Percentiles rank a stretch among this genome's conserved stretches.
phyloP scores from a whole-genome alignment of 2,113 vertebrate species.

The Pollimyrus isidori region DNA sequence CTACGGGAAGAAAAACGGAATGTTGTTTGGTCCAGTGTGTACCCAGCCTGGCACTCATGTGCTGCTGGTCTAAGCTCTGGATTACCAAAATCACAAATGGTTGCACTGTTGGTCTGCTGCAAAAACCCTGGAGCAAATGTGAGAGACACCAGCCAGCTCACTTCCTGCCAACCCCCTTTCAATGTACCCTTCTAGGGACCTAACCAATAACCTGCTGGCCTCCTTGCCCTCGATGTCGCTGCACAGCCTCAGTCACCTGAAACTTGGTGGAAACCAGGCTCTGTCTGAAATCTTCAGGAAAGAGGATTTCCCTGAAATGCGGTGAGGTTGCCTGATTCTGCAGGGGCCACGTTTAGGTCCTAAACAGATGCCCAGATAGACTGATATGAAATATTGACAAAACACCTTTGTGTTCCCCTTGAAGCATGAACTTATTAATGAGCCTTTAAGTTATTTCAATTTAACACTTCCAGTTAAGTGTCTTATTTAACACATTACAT shows the following conservation, averaged over 20 bases:
- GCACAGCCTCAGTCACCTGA: conserved; percentile 77
- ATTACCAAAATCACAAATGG: background rate
- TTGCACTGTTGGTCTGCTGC: background rate
- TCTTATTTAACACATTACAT: background rate
- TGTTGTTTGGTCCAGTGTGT: background rate
- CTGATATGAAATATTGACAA: background rate
- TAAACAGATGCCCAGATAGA: background rate
- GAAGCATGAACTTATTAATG: background rate
- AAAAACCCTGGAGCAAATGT: background rate
- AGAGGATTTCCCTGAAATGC: conserved; percentile 81
- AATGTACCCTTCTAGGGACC: conserved; percentile 60
- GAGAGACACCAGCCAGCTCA: background rate
- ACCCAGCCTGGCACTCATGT: background rate
- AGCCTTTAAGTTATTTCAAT: background rate
- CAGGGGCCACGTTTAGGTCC: background rate
- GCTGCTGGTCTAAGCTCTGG: background rate
- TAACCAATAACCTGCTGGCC: conserved; percentile 75
- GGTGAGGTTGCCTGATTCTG: conserved; percentile 54
- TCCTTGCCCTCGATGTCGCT: conserved; percentile 71
- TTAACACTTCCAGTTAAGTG: background rate
- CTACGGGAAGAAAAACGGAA: background rate
- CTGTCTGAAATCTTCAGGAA: conserved; percentile 74
- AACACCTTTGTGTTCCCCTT: background rate
- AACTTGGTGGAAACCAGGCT: conserved; percentile 77
- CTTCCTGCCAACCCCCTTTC: background rate